phyloP scores from a whole-genome alignment of 2,113 vertebrate genomes.

The Pedionomus torquatus region DNA sequence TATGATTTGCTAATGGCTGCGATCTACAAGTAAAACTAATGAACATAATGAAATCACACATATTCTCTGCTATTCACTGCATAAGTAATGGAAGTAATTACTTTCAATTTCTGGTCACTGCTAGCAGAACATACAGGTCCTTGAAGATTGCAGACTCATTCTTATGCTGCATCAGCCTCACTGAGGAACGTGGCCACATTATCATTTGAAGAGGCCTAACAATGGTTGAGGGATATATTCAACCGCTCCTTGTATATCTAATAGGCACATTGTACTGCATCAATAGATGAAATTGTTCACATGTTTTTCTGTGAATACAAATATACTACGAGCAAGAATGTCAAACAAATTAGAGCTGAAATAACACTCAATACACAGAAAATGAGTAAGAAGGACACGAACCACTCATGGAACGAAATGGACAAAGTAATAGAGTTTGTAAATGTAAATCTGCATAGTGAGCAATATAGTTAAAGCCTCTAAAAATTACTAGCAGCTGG shows the following conservation, averaged over 20 bases:
- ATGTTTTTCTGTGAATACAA: conserved; percentile 65
- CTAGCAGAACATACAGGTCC: conserved; percentile 29
- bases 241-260: conserved; percentile 65
- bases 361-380: conserved; percentile 36
- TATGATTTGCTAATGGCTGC: neutral
- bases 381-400: conserved; percentile 46
- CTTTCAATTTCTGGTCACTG: conserved; percentile 48
- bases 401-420: conserved; percentile 49
- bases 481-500: conserved; percentile 63
- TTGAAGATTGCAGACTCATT: conserved; percentile 57
- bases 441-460: conserved; percentile 57
- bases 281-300: conserved; percentile 69
- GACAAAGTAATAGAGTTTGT: conserved; percentile 55
- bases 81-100: conserved; percentile 25
- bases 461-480: conserved; percentile 43
- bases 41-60: neutral
- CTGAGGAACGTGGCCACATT: conserved; percentile 31
- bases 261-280: conserved; percentile 60
- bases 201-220: conserved; percentile 66
- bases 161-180: conserved; percentile 52
- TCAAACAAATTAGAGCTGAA: conserved; percentile 67
- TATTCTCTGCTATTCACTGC: conserved; percentile 11
- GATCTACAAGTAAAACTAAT: conserved; percentile 6
- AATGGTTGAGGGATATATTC: conserved; percentile 59
- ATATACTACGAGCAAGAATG: conserved; percentile 56